phyloP scores from a whole-genome alignment of 2,113 vertebrate species.

The Platysteira castanea region DNA sequence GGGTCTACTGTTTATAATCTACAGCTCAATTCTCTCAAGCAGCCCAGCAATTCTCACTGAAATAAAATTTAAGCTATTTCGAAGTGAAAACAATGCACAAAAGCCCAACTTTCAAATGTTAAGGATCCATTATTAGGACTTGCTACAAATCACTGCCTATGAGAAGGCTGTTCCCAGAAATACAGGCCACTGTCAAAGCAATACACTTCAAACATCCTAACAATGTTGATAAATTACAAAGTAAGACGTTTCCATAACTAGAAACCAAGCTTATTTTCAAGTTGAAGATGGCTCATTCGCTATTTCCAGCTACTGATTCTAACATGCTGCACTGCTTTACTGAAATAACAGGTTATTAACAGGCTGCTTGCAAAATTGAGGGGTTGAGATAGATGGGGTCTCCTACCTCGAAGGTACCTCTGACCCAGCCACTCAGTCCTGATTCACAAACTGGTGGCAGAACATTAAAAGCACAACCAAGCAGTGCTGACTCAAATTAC shows the following conservation, averaged over 20 bases:
- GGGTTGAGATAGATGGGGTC: background rate
- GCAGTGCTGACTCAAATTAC: background rate
- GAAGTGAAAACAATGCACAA: background rate
- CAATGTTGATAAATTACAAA: background rate
- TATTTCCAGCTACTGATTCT: background rate
- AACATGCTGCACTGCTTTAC: background rate
- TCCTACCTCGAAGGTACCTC: background rate
- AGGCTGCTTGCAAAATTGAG: background rate
- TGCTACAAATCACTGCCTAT: background rate
- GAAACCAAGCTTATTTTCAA: background rate
- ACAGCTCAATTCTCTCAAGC: background rate
- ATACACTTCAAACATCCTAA: background rate
- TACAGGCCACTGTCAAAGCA: background rate
- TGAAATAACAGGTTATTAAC: background rate
- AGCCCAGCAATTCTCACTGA: background rate
- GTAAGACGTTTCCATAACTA: background rate
- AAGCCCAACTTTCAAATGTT: background rate
- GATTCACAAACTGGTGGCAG: background rate
- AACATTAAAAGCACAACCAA: background rate
- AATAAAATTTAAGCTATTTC: background rate
- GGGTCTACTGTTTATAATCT: background rate
- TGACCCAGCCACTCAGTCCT: background rate
- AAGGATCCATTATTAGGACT: background rate
- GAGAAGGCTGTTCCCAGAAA: background rate
- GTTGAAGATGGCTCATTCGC: background rate